Base-by-base conservation (phyloP, 2,888 invertebrate species). In the Germaria angustata region DNA sequence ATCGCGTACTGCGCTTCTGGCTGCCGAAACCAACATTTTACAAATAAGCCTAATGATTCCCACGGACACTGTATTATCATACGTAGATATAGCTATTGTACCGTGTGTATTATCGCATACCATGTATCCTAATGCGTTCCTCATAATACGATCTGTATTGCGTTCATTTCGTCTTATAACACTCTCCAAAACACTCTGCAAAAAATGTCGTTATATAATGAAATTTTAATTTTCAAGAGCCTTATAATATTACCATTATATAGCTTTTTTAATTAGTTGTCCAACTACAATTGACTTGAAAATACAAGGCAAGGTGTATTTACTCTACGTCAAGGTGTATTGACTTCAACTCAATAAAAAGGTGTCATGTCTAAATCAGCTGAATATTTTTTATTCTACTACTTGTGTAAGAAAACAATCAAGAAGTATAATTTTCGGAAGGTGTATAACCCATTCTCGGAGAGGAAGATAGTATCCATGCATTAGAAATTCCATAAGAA, bases 51-150 rank as follows among this genome's bases (percentile, higher is more conserved):
- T 89, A 5, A 87, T 86, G 13, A 91, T 87, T 2, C 86, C 87
- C 84, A 87, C 86, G 2, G 90, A 88, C 1, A 86, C 87, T 32
- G 89, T 90, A 24, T 88, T 89, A 44, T 91, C 91, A 39, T 87
- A 90, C 0, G 89, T 86, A 0, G 88, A 85, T 49, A 88, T 87
- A 5, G 88, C 86, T 63, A 88, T 86, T 8, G 86, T 85, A 1
- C 87, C 88, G 2, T 85, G 76, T 0, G 84, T 61, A 55, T 89
- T 89, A 69, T 89, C 89, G 1, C 87, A 86, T 1, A 91, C 85
- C 15, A 90, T 87, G 72, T 86, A 87, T 34, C 89, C 87, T 39
- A 86, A 22, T 0, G 88, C 86, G 68, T 89, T 88, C 17, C 85
- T 75, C 61, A 87, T 86, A 9, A 90, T 87, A 20, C 90, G 88